Evolutionary conservation across 2,888 invertebrate genomes (phyloP), one percentile per base, ranked within the genome.

Genomic region (Dione juno): DNA sequence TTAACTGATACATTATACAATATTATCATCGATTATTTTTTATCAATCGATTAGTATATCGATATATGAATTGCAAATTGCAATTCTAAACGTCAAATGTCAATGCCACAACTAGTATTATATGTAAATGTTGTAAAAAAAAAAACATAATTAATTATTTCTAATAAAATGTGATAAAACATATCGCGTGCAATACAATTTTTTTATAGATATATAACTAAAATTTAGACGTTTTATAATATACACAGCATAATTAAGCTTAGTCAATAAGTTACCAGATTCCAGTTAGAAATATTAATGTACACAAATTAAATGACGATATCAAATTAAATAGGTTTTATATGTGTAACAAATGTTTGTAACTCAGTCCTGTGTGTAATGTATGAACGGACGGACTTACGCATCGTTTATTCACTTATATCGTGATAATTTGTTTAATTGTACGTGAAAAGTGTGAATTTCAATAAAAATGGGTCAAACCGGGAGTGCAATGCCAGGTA

Each of bases 401-500:
- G 3, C 16, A 35, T 64, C 37, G 48, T 64, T 64, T 50, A 37
- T 16, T 13, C 13, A 50, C 19, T 64, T 40, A 16, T 48, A 40
- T 61, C 11, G 64, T 50, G 64, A 50, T 64, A 64, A 64, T 64
- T 64, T 48, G n/a, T n/a, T n/a, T n/a, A n/a, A n/a, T 16, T 48
- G 13, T 50, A 48, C 59, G 57, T 57, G 66, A 53, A 19, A 58
- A 54, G 66, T 69, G 66, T 61, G 66, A 41, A 61, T 72, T 64
- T 61, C 35, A 40, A 58, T n/a, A 43, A 82, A 83, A 78, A 92
- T 92, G 92, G 92, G 92, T 77, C 92, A 90, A 70, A 87, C 87
- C 43, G 91, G 90, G 73, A 90, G 90, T 66, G 86, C 92, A 1
- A 89, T 90, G 76, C 90, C 90, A 66, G 90, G 92, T 91, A 86